Evolutionary conservation across 2,113 vertebrate species (phyloP), one percentile per base, ranked within the genome.

Genomic region (Silurus meridionalis): DNA sequence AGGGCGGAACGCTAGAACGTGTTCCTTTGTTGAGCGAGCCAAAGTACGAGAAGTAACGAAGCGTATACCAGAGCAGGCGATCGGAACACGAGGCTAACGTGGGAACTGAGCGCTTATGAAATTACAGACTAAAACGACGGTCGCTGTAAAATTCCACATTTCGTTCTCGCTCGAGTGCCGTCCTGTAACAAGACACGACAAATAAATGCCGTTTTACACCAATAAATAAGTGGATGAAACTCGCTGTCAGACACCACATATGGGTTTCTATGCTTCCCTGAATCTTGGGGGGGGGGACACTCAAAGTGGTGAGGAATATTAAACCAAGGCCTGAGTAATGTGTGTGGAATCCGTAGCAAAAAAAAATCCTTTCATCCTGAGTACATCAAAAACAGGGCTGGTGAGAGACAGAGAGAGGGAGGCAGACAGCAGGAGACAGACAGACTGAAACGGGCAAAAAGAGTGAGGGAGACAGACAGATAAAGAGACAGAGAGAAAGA

Each of bases 181-280:
- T 81, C 17, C 6, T 46, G 80, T 87, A 64, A 28, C 52, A 64
- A 80, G 84, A 80, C 81, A 69, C 48, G 50, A 78, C 72, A 75
- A 86, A 87, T 66, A 74, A 78, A 87, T 81, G 67, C 50, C 82
- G 80, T 90, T 88, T 86, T 66, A 11, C 64, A n/a, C 21, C n/a
- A 67, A 50, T 28, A 84, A 69, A 69, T 28, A 6, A 25, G 8
- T 60, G n/a, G 74, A 58, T 61, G 69, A 81, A 64, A 77, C 67
- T 61, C 19, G 7, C 80, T 17, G 55, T 63, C 63, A 46, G 25
- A 80, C 71, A 63, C 8, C 21, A 69, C 67, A 75, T 13, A 78
- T 85, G 86, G 72, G 60, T 87, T 72, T 69, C 53, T 61, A 67
- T 50, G 78, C 13, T 15, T 25, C 15, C 28, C 10, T 48, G 17